Base-by-base conservation (phyloP, 1,140 invertebrate genomes). In the Oreohelix idahoensis region DNA sequence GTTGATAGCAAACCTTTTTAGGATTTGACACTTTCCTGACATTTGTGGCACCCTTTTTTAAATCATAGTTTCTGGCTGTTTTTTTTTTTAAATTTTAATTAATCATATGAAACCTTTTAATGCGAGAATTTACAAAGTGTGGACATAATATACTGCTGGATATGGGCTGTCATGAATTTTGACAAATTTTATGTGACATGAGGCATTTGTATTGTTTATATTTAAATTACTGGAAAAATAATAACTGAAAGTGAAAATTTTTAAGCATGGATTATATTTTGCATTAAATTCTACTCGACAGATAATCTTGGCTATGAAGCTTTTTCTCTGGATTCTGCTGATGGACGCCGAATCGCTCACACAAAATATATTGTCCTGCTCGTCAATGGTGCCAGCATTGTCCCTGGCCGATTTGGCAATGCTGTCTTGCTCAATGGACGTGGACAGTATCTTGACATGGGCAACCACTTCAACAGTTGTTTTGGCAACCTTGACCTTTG, bases 401-500 rank as follows among this genome's bases (percentile, higher is more conserved):
- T 84, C 20, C 76, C 81, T 70, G 91, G 91, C n/a, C 79, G 84
- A n/a, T 80, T 89, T 23, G 90, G 89, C 35, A 87, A 89, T 32
- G 91, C 87, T 36, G 87, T 88, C 20, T 63, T 51, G 10, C 79
- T 91, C 20, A 83, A 87, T 81, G 90, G 92, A 63, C 87, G 76
- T 13, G 87, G 89, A 26, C 87, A 92, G 74, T 92, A 89, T 83
- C 83, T 92, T 0, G 87, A 89, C 76, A 82, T 93, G 26, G 91
- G 90, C 2, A 45, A 84, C 26, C 89, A 91, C 49, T 71, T 81
- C 38, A 83, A 90, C 73, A 86, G 82, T 66, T 93, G 92, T 80
- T 84, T 92, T 58, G 91, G 88, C 35, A 91, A 93, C 80, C 84
- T 92, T 23, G 87, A 88, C 26, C 79, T 87, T 35, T 93, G 92